phyloP scores from a whole-genome alignment of 2,113 vertebrate genomes.

The Bettongia penicillata region DNA sequence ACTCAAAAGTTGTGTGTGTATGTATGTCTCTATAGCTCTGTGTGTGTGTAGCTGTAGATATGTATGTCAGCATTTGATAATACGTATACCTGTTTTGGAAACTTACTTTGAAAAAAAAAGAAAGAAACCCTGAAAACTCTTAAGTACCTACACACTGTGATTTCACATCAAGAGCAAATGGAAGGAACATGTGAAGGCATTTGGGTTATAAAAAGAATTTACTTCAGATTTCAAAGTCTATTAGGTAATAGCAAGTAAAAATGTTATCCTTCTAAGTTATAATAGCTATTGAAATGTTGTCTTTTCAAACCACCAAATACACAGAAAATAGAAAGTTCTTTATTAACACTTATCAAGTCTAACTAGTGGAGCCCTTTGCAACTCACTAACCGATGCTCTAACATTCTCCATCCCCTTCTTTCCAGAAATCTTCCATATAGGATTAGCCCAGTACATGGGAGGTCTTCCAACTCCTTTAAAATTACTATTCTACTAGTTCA shows the following conservation, averaged over 20 bases:
- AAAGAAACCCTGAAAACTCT: conserved; percentile 20
- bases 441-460: neutral
- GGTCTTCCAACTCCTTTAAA: neutral
- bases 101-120: conserved; percentile 51
- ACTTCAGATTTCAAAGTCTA: conserved; percentile 38
- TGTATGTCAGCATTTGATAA: conserved; percentile 30
- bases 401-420: neutral
- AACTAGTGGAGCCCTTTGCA: neutral
- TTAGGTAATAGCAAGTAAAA: conserved; percentile 33
- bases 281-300: neutral
- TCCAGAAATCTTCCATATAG: neutral
- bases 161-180: conserved; percentile 40
- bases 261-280: neutral
- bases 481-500: neutral
- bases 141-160: neutral
- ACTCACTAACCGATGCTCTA: neutral
- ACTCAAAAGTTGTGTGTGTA: conserved; percentile 58
- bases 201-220: neutral
- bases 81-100: conserved; percentile 51
- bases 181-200: neutral
- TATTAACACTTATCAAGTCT: neutral
- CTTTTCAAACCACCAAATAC: neutral
- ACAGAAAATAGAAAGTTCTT: neutral
- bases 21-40: neutral
- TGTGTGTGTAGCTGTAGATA: neutral